These are phyloP conservation scores for Pituophis catenifer DNA, from an alignment of 2,113 vertebrate species.

Conservation along the genomic window DNA sequence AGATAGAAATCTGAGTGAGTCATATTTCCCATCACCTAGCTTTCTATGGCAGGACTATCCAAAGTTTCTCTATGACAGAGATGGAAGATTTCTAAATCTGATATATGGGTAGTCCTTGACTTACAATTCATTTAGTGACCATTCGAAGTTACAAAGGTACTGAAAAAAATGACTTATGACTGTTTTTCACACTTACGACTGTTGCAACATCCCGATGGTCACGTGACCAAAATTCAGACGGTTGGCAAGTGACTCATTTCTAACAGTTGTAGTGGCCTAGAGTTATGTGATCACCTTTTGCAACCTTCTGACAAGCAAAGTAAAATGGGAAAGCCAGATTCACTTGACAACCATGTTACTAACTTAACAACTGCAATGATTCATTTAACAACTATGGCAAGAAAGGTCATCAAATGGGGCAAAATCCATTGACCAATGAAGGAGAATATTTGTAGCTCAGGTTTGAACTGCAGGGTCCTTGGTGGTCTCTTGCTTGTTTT, in stretches of 20 bases:
- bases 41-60: background rate
- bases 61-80: no score
- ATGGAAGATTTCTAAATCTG: no score
- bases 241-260: background rate
- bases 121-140: no score
- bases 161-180: no score
- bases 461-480: background rate
- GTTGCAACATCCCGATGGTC: background rate
- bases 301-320: background rate
- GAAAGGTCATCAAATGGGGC: background rate
- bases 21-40: background rate
- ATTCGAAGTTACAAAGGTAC: no score
- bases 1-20: background rate
- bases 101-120: no score
- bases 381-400: background rate
- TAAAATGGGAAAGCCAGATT: background rate
- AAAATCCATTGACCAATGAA: background rate
- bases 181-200: no score
- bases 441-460: background rate
- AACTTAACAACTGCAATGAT: background rate
- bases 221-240: background rate
- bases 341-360: background rate
- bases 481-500: background rate
- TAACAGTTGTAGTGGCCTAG: no score
- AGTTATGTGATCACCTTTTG: background rate